Base-by-base conservation (phyloP, 2,888 invertebrate species). In the Ceraclea dissimilis region DNA sequence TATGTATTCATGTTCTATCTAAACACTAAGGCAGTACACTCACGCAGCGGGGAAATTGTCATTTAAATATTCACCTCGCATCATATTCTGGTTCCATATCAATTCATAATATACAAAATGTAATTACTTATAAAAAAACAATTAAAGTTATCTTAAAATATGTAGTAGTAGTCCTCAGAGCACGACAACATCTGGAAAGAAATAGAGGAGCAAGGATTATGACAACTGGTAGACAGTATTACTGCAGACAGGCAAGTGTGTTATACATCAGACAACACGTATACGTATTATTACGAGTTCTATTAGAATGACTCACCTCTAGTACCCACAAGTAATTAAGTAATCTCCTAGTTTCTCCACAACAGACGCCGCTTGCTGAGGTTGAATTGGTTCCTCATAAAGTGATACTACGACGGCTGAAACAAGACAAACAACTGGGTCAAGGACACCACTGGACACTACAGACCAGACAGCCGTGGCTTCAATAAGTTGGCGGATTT, bases 271-370 rank as follows among this genome's bases (percentile, higher is more conserved):
- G n/a, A n/a, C n/a, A n/a, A n/a, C n/a, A n/a, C n/a, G n/a, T n/a
- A n/a, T n/a, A n/a, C n/a, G n/a, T n/a, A n/a, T n/a, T n/a, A n/a
- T n/a, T n/a, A n/a, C n/a, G n/a, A n/a, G n/a, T n/a, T n/a, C n/a
- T n/a, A n/a, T n/a, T n/a, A n/a, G n/a, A n/a, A 26, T 26, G 39
- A 31, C 21, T 69, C 64, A 83, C 83, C 83, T 85, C 86, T 93
- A 93, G 88, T 91, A 93, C 85, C 93, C 92, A 85, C 92, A 93
- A 82, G 85, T 87, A 83, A 93, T 86, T 85, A 93, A 88, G 87
- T 93, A 93, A 79, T 93, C 93, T 82, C 93, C 93, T 85, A 93
- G 84, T 84, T 93, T 93, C 86, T 93, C 93, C 78, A 93, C 93
- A 79, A 93, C 91, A 68, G 92, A 92, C 77, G 93, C 93, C 72